phyloP scores from a whole-genome alignment of 2,888 invertebrate genomes.

The Dryomyza anilis region DNA sequence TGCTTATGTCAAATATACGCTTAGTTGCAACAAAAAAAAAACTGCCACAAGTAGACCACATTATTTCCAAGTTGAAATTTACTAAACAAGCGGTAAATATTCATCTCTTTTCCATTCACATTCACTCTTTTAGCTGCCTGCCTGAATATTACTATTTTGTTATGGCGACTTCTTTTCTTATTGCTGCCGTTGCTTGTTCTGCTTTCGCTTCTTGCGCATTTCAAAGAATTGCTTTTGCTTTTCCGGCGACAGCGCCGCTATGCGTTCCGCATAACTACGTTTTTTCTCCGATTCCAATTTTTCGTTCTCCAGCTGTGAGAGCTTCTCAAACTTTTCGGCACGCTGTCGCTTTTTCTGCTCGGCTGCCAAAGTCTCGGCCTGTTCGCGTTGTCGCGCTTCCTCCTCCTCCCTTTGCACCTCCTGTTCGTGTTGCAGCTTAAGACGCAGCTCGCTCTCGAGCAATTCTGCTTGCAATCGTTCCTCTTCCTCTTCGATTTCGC shows the following conservation, averaged over 20 bases:
- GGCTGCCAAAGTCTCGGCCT: constrained; percentile 40
- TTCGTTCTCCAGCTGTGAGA: constrained; percentile 43
- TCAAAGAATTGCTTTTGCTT: constrained; percentile 52
- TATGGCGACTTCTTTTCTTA: constrained; percentile 30
- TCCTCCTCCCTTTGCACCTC: constrained; percentile 45
- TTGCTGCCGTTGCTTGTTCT: constrained; percentile 37
- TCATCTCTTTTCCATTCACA: not conserved
- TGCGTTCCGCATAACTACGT: constrained; percentile 47
- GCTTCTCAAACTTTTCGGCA: constrained; percentile 37
- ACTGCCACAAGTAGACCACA: too few species aligned
- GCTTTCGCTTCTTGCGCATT: constrained; percentile 50
- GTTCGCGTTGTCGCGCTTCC: constrained; percentile 45
- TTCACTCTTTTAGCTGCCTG: not conserved
- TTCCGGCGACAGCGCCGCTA: constrained; percentile 51
- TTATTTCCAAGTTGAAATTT: not conserved
- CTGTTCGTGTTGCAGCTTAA: constrained; percentile 42
- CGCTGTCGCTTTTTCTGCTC: constrained; percentile 42
- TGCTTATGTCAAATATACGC: too few species aligned
- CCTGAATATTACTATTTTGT: constrained; percentile 34
- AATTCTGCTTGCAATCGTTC: constrained; percentile 48
- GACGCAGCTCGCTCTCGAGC: constrained; percentile 43
- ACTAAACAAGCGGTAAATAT: too few species aligned
- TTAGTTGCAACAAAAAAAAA: too few species aligned
- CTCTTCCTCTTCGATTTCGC: constrained; percentile 50
- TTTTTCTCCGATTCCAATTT: constrained; percentile 41